Base-by-base conservation (phyloP, 1,140 invertebrate genomes). In the Drosophila carrolli region DNA sequence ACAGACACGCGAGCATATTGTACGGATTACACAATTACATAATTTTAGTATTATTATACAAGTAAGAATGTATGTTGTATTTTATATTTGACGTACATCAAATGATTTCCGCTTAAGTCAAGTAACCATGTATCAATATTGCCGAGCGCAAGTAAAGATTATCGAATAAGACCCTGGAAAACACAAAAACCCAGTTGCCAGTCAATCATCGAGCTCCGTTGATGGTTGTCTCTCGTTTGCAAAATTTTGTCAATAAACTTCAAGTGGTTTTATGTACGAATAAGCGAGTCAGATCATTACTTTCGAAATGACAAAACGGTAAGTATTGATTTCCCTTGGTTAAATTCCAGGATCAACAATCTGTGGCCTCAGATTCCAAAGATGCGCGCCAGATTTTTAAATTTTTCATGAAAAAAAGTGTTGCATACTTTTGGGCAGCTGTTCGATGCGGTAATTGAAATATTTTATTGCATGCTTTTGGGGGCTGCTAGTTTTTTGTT, bases 21-120 rank as follows among this genome's bases (percentile, higher is more conserved):
- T 46, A 71, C 58, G 72, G 55, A 81, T 65, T 43, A 75, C 59
- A 66, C 54, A 58, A 60, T 75, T 80, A 55, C 53, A 81, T 80
- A 50, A 76, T 56, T 71, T 53, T 75, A 75, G 70, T 74, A 74
- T 74, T 73, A 72, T 73, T 68, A 68, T 65, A 75, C 53, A 63
- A 66, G 54, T 75, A 81, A 81, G 81, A 65, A 80, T 71, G 67
- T 81, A 86, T 85, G 82, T 81, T 76, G 67, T 81, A 81, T 81
- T 76, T 72, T 76, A 81, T 58, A 66, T 66, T 76, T 83, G 74
- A 85, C 74, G 60, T 86, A 86, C 78, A 85, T 86, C 75, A 75
- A 76, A 85, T 81, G 68, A 81, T 82, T 86, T 88, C 55, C 81
- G 73, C 73, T 75, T 75, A 75, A 75, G 73, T 75, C 72, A 75